Conservation (phyloP, 2,113 vertebrate genomes). For the Peucedramus taeniatus region DNA sequence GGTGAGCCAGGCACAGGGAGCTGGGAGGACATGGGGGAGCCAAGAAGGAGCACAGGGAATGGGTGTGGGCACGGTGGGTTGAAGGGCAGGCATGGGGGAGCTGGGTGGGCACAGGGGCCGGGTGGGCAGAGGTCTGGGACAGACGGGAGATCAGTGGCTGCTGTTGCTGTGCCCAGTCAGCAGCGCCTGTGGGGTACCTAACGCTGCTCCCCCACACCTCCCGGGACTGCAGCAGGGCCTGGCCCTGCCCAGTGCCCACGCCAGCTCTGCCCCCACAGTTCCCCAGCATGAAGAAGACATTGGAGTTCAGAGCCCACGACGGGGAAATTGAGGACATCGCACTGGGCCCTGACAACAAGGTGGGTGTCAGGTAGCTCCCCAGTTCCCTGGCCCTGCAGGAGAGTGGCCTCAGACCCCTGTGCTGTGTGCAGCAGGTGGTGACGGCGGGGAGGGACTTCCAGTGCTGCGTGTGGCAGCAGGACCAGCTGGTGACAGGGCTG, state of each 20-base stretch:
- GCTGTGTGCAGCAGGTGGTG: slow-evolving; percentile 75
- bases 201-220: rapidly evolving
- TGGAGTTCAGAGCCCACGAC: slow-evolving; percentile 88
- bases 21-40: neutral
- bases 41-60: too few species aligned
- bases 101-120: too few species aligned
- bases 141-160: rapidly evolving
- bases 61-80: neutral
- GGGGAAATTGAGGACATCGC: slow-evolving; percentile 90
- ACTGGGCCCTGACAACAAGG: slow-evolving; percentile 86
- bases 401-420: neutral
- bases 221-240: rapidly evolving
- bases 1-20: neutral
- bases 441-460: slow-evolving; percentile 86
- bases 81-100: neutral
- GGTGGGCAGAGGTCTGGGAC: neutral
- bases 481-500: slow-evolving; percentile 81
- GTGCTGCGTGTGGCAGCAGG: slow-evolving; percentile 89
- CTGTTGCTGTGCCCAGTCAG: rapidly evolving
- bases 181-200: too few species aligned
- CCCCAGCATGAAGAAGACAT: slow-evolving; percentile 84
- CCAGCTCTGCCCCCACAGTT: slow-evolving; percentile 69
- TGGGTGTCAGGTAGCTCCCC: neutral
- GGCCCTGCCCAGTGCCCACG: rapidly evolving
- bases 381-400: rapidly evolving